phyloP scores from a whole-genome alignment of 64 coral and sea anemone genomes.

The Astreopora myriophthalma region DNA sequence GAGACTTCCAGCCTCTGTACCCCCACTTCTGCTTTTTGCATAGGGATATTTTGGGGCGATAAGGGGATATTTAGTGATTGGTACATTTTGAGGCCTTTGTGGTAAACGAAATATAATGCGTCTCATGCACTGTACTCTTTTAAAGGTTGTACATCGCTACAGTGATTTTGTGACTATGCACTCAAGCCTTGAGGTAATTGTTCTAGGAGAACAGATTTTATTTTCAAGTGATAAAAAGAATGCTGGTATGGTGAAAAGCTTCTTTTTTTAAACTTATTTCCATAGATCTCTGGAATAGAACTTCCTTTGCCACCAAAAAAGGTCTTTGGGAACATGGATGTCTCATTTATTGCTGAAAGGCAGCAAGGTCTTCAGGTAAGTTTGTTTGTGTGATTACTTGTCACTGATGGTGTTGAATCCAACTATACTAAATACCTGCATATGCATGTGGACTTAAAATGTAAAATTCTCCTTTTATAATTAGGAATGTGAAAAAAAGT shows the following conservation, averaged over 20 bases:
- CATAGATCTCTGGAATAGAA: constrained; percentile 86
- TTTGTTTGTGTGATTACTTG: neutral
- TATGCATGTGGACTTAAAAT: too few relatives aligned
- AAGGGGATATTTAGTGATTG: too few relatives aligned
- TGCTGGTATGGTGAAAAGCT: neutral
- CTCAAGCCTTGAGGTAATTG: constrained; percentile 77
- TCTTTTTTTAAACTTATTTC: neutral
- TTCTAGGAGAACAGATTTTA: neutral
- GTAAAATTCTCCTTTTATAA: too few relatives aligned
- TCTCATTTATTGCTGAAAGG: constrained; percentile 91
- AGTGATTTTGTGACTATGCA: constrained; percentile 89
- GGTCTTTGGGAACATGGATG: constrained; percentile 99
- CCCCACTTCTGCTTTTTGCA: too few relatives aligned
- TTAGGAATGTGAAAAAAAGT: too few relatives aligned
- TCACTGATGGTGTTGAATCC: too few relatives aligned
- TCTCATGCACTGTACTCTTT: too few relatives aligned
- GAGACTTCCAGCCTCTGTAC: too few relatives aligned
- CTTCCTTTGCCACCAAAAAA: constrained; percentile 96
- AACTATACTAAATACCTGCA: too few relatives aligned
- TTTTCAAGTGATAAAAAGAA: neutral
- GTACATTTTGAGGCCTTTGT: too few relatives aligned
- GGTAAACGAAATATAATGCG: too few relatives aligned
- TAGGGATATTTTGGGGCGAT: too few relatives aligned
- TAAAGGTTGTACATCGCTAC: constrained; percentile 86
- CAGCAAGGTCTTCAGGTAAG: constrained; percentile 88